Percentiles rank a stretch among this genome's conserved stretches.
Evolutionary conservation across 1,140 invertebrate species (phyloP).

Genomic region (Pentalonia nigronervosa): DNA sequence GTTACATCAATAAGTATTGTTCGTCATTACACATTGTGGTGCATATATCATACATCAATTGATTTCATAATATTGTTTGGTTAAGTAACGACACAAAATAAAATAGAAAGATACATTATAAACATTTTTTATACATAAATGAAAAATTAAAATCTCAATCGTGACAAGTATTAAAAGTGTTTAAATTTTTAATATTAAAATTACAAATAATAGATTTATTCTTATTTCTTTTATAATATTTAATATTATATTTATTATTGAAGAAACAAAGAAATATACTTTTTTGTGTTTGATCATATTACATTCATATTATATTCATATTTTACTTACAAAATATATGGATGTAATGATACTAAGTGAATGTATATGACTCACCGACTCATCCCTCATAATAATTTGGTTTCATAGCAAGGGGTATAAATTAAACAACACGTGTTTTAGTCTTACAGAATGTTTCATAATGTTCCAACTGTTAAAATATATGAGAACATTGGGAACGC

Average conservation of each 20-base stretch:
- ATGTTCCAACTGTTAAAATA: not conserved
- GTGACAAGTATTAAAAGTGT: not conserved
- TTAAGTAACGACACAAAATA: not conserved
- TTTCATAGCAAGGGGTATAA: not conserved
- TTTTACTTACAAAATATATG: not conserved
- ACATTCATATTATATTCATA: not conserved
- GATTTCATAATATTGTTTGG: too few relatives aligned
- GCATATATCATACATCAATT: too few relatives aligned
- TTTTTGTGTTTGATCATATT: not conserved
- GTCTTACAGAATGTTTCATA: not conserved
- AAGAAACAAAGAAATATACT: not conserved
- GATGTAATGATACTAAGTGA: not conserved
- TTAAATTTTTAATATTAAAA: not conserved
- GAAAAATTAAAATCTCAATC: not conserved
- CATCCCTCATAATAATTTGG: not conserved
- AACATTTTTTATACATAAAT: not conserved
- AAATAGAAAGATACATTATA: not conserved
- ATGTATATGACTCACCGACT: not conserved
- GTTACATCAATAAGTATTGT: not conserved
- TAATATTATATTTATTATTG: too few relatives aligned
- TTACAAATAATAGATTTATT: not conserved
- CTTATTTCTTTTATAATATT: not conserved
- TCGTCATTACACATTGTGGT: not conserved
- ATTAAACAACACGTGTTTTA: slow-evolving; percentile 29
- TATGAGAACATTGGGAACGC: not conserved